phyloP scores from a whole-genome alignment of 1,140 invertebrate species.

The Leptinotarsa defecta region DNA sequence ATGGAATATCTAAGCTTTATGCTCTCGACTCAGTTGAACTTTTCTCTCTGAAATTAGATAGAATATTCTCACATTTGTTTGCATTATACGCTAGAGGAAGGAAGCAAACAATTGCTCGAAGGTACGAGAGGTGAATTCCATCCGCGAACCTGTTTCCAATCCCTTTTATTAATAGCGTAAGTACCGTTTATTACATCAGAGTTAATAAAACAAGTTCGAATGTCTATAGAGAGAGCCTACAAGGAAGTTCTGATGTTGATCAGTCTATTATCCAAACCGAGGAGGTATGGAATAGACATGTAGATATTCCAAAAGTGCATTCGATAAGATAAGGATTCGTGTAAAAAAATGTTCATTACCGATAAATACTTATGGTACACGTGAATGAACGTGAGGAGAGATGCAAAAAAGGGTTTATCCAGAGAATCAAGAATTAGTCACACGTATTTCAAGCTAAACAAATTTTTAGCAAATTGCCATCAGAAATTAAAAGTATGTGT shows the following conservation, averaged over 20 bases:
- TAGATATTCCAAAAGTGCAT: no score
- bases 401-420: no score
- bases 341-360: no score
- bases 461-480: no score
- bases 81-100: conserved; percentile 18
- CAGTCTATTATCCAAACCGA: not conserved
- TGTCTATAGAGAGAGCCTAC: not conserved
- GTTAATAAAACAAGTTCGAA: conserved; percentile 16
- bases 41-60: conserved; percentile 25
- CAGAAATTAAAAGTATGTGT: no score
- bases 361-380: no score
- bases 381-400: no score
- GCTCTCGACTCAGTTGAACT: conserved; percentile 8
- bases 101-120: conserved; percentile 28
- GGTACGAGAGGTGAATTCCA: conserved; percentile 25
- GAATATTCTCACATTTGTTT: conserved; percentile 27
- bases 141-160: conserved; percentile 14
- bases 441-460: no score
- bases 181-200: conserved; percentile 21
- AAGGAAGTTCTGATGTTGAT: conserved; percentile 1
- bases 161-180: conserved; percentile 24
- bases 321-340: no score
- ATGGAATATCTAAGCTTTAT: conserved; percentile 16
- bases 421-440: no score
- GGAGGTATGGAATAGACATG: no score